Evolutionary conservation across 1,140 invertebrate species (phyloP).

Genomic region (Pseudachorutes palmiensis): DNA sequence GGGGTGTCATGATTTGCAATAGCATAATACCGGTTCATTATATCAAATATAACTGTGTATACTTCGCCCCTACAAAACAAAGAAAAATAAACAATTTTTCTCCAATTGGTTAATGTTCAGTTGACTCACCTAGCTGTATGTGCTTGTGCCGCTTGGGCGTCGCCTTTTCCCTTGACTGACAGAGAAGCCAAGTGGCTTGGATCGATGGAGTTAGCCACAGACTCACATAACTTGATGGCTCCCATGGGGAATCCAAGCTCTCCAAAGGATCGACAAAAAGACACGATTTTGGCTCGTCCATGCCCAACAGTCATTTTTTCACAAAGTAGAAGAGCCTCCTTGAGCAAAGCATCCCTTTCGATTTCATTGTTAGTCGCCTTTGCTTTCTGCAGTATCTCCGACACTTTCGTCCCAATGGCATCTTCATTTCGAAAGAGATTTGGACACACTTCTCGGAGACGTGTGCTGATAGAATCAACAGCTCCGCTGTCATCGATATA

Average conservation of each 20-base stretch:
- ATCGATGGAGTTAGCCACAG: constrained; percentile 29
- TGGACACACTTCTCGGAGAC: constrained; percentile 85
- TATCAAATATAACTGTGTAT: constrained; percentile 35
- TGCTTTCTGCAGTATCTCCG: constrained; percentile 71
- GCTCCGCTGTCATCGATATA: constrained; percentile 92
- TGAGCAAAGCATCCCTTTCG: constrained; percentile 63
- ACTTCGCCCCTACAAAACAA: constrained; percentile 23
- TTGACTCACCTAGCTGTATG: too few relatives aligned
- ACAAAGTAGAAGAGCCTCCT: constrained; percentile 57
- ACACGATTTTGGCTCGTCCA: constrained; percentile 27
- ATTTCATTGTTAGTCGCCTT: constrained; percentile 57
- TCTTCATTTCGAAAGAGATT: constrained; percentile 90
- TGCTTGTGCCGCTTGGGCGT: constrained; percentile 43
- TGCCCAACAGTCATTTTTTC: constrained; percentile 34
- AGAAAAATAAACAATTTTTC: neutral
- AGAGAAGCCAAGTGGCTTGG: constrained; percentile 29
- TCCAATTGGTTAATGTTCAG: too few relatives aligned
- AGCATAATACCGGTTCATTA: constrained; percentile 22
- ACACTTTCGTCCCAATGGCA: constrained; percentile 83
- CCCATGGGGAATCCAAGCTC: constrained; percentile 35
- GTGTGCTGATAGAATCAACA: constrained; percentile 78
- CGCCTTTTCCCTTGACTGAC: constrained; percentile 19
- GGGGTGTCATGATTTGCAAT: constrained; percentile 23
- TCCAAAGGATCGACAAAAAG: constrained; percentile 31
- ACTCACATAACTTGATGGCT: constrained; percentile 28